A percentile compares a stretch with the other conserved stretches of the same genome.
Conservation (phyloP, 2,888 invertebrate genomes). For the Chironomus tentans region DNA sequence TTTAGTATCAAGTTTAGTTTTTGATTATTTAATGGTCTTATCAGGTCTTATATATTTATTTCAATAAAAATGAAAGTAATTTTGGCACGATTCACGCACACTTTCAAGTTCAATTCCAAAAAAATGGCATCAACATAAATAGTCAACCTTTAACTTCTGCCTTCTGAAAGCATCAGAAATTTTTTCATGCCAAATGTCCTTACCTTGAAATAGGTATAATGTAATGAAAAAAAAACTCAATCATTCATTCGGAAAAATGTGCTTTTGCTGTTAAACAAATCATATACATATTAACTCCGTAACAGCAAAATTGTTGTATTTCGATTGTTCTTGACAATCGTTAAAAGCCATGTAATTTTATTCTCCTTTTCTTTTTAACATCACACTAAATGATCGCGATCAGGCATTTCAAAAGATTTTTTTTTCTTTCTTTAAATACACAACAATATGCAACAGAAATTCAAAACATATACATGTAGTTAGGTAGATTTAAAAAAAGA, state of each 20-base stretch:
- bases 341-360: slow-evolving; percentile 23
- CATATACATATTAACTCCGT: background rate
- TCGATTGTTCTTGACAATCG: slow-evolving; percentile 7
- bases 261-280: background rate
- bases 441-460: background rate
- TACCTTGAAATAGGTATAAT: too few relatives aligned
- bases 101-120: too few relatives aligned
- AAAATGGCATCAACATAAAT: too few relatives aligned
- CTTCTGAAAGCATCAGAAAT: too few relatives aligned
- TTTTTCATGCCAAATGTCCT: too few relatives aligned
- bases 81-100: too few relatives aligned
- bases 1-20: too few relatives aligned
- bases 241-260: background rate
- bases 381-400: slow-evolving; percentile 12
- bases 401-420: background rate
- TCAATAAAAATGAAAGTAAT: too few relatives aligned
- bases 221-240: background rate
- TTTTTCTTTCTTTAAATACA: background rate
- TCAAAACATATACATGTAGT: background rate
- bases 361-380: slow-evolving; percentile 1
- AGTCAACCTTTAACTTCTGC: too few relatives aligned
- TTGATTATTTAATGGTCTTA: too few relatives aligned
- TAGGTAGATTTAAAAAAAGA: background rate
- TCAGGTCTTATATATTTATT: too few relatives aligned
- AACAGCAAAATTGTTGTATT: background rate